Evolutionary conservation across 2,113 vertebrate genomes (phyloP).

Genomic region (Semicossyphus pulcher): DNA sequence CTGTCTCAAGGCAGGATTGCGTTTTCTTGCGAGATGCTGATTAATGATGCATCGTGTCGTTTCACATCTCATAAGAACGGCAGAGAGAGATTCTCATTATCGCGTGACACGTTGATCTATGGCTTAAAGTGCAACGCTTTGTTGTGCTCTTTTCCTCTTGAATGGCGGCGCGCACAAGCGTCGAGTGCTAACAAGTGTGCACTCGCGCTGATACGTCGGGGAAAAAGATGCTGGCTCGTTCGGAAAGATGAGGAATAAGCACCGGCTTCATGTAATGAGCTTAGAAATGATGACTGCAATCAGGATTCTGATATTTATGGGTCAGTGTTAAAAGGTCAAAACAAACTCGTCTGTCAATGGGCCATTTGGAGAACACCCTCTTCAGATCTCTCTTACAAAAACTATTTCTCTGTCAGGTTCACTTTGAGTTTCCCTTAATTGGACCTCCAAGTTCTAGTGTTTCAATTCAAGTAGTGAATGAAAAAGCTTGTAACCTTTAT

Average conservation of each 20-base stretch:
- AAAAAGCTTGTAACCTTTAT: not conserved
- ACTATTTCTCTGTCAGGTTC: not conserved
- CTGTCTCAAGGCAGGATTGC: conserved; percentile 72
- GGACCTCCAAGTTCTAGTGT: not conserved
- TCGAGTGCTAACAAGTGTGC: conserved; percentile 19
- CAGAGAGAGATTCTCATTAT: conserved; percentile 66
- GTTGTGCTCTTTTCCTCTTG: conserved; percentile 8
- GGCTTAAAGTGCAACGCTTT: conserved; percentile 32
- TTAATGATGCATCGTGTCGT: conserved; percentile 77
- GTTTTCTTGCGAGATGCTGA: conserved; percentile 76
- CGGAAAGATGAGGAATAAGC: not conserved
- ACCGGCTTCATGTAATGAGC: not conserved
- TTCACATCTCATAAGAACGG: conserved; percentile 65
- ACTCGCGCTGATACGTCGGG: not conserved
- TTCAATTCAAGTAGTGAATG: not conserved
- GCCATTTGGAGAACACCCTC: not conserved
- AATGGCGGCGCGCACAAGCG: conserved; percentile 19
- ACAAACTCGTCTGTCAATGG: not conserved
- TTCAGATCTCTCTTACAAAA: not conserved
- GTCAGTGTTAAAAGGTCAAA: conserved; percentile 21
- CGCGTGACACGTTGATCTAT: conserved; percentile 54
- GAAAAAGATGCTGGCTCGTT: not conserved
- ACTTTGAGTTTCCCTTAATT: not conserved
- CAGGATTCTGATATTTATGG: not conserved
- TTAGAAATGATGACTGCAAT: not conserved